Percentiles rank a stretch among this genome's conserved stretches.
Evolutionary conservation across 2,888 invertebrate species (phyloP).

Genomic region (Lapara coniferarum): DNA sequence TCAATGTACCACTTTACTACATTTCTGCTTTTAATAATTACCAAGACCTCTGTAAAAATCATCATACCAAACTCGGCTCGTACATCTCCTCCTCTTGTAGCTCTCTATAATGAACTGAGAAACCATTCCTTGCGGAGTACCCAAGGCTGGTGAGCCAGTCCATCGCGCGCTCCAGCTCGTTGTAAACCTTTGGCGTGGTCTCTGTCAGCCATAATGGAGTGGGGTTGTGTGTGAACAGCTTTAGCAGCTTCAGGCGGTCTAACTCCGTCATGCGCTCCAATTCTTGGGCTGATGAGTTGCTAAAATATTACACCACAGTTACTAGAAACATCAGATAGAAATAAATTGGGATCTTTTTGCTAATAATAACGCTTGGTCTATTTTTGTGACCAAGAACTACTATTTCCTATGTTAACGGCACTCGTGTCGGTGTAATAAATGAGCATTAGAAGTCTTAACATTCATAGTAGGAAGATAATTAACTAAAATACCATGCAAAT

Average conservation of each 20-base stretch:
- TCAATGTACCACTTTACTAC: too few relatives aligned
- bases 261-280: slow-evolving; percentile 62
- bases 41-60: background rate
- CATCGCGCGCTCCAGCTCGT: slow-evolving; percentile 83
- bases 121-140: slow-evolving; percentile 88
- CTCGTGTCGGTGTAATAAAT: too few relatives aligned
- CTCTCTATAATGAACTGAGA: slow-evolving; percentile 88
- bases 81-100: slow-evolving; percentile 84
- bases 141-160: slow-evolving; percentile 90
- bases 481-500: too few relatives aligned
- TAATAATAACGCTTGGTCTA: too few relatives aligned
- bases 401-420: too few relatives aligned
- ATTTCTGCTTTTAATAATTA: too few relatives aligned
- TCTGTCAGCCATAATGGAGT: slow-evolving; percentile 74
- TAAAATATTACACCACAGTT: slow-evolving; percentile 38
- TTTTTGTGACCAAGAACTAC: too few relatives aligned
- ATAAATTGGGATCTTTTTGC: too few relatives aligned
- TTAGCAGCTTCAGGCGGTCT: slow-evolving; percentile 58
- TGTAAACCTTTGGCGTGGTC: slow-evolving; percentile 39
- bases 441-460: too few relatives aligned
- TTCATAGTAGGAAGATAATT: too few relatives aligned
- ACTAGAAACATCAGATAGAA: too few relatives aligned
- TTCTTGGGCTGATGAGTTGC: slow-evolving; percentile 68
- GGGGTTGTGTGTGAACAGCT: slow-evolving; percentile 52
- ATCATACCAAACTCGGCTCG: slow-evolving; percentile 85